Percentiles rank a stretch among this genome's conserved stretches.
Evolutionary conservation across 1,140 invertebrate species (phyloP).

Genomic region (Riptortus pedestris): DNA sequence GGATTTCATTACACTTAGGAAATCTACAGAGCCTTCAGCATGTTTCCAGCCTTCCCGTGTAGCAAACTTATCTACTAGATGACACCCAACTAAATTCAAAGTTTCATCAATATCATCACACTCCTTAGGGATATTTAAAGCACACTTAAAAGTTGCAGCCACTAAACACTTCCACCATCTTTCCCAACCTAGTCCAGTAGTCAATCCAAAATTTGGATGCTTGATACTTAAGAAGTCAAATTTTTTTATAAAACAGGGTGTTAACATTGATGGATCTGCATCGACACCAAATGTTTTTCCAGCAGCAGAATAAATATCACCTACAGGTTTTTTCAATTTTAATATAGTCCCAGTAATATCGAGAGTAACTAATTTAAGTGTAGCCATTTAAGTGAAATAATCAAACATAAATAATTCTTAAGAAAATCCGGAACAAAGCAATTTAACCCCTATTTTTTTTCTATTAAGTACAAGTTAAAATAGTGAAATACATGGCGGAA

Average conservation of each 20-base stretch:
- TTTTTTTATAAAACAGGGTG: constrained; percentile 50
- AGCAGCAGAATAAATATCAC: constrained; percentile 59
- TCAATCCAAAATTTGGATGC: constrained; percentile 70
- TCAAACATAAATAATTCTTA: no score
- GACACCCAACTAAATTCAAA: background rate
- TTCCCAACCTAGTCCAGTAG: constrained; percentile 55
- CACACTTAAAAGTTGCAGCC: background rate
- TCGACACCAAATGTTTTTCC: constrained; percentile 55
- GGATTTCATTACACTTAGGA: constrained; percentile 48
- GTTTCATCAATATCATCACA: background rate
- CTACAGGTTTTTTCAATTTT: constrained; percentile 54
- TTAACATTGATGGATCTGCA: constrained; percentile 47
- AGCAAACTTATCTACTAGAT: constrained; percentile 52
- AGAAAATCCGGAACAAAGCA: no score
- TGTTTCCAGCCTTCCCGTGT: constrained; percentile 59
- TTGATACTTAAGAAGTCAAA: constrained; percentile 49
- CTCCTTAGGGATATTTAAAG: background rate
- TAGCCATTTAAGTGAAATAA: no score
- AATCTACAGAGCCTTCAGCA: constrained; percentile 48
- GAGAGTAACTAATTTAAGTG: constrained; percentile 63
- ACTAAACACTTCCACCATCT: constrained; percentile 60
- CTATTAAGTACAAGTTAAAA: no score
- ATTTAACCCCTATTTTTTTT: no score
- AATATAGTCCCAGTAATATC: constrained; percentile 78
- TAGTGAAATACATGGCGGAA: no score